Base-by-base conservation (phyloP, 1,140 invertebrate genomes). In the Rhizoglyphus robini region DNA sequence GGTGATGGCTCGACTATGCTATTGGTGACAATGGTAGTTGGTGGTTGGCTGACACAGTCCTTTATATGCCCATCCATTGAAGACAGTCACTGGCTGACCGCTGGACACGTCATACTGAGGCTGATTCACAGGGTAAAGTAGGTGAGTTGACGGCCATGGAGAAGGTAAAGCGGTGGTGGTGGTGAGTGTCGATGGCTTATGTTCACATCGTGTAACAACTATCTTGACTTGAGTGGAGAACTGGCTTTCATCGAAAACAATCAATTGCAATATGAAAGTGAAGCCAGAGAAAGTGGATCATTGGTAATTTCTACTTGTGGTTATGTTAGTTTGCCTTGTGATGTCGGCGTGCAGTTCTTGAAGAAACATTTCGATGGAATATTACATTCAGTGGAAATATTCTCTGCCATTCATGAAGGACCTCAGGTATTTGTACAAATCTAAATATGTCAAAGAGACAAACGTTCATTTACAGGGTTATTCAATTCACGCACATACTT, bases 191-290 rank as follows among this genome's bases (percentile, higher is more conserved):
- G n/a, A n/a, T n/a, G n/a, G n/a, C n/a, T n/a, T n/a, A n/a, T n/a
- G n/a, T n/a, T n/a, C n/a, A n/a, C n/a, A n/a, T n/a, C n/a, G n/a
- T n/a, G n/a, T n/a, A n/a, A n/a, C n/a, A n/a, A n/a, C n/a, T n/a
- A n/a, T n/a, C 81, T 96, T 4, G 93, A 97, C 77, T 84, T 96
- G 18, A 87, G 83, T 74, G 91, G 88, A 18, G 91, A 96, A 76
- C 86, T 88, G 1, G 80, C 84, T 75, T 96, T 83, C 72, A 84
- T 95, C 74, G 90, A 96, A 76, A 78, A 71, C 30, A 88, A 93
- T 78, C 87, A 90, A 74, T 72, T 92, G 48, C 77, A 86, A 69
- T 92, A 94, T 75, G 79, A 88, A 70, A 78, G 84, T 62, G 74
- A 79, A 60, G 93, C 94, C 0, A 76, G 83, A 72, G 82, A 90